phyloP scores from a whole-genome alignment of 2,888 invertebrate genomes.

The Orthosia gothica region DNA sequence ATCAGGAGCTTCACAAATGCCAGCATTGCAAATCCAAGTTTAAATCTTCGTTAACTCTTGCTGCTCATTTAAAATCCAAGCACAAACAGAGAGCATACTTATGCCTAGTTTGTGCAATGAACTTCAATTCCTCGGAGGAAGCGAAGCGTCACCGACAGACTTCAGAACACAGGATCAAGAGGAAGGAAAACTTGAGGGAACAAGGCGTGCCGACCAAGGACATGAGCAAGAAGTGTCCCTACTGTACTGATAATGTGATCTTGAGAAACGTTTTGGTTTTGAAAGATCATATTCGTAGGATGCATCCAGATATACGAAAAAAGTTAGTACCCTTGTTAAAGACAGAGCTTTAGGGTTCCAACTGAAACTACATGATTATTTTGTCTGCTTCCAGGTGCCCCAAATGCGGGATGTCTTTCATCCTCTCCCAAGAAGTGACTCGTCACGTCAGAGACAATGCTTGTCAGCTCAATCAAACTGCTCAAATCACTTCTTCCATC shows the following conservation, averaged over 20 bases:
- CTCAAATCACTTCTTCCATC: slow-evolving; percentile 73
- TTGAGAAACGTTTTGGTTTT: slow-evolving; percentile 91
- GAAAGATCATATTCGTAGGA: slow-evolving; percentile 92
- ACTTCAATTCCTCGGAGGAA: slow-evolving; percentile 92
- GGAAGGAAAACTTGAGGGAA: slow-evolving; percentile 84
- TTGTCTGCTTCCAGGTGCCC: slow-evolving; percentile 91
- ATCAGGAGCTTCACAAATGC: slow-evolving; percentile 93
- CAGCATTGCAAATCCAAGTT: slow-evolving; percentile 91
- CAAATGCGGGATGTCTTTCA: slow-evolving; percentile 93
- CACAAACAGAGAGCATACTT: slow-evolving; percentile 92
- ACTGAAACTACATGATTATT: neutral
- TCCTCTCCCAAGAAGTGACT: slow-evolving; percentile 94
- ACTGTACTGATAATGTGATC: slow-evolving; percentile 89
- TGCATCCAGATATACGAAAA: slow-evolving; percentile 93
- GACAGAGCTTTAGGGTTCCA: neutral
- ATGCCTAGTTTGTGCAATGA: slow-evolving; percentile 93
- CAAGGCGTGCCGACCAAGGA: slow-evolving; percentile 83
- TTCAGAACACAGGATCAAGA: slow-evolving; percentile 92
- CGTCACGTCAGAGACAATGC: slow-evolving; percentile 93
- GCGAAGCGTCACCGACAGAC: slow-evolving; percentile 93
- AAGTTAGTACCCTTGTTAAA: slow-evolving; percentile 86
- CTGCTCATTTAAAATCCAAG: slow-evolving; percentile 92
- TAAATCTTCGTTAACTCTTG: slow-evolving; percentile 92
- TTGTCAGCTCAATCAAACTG: slow-evolving; percentile 86
- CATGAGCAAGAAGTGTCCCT: slow-evolving; percentile 91